Evolutionary conservation across 2,797 vertebrate genomes (phyloP).

Genomic region (Orestias chungarensis): DNA sequence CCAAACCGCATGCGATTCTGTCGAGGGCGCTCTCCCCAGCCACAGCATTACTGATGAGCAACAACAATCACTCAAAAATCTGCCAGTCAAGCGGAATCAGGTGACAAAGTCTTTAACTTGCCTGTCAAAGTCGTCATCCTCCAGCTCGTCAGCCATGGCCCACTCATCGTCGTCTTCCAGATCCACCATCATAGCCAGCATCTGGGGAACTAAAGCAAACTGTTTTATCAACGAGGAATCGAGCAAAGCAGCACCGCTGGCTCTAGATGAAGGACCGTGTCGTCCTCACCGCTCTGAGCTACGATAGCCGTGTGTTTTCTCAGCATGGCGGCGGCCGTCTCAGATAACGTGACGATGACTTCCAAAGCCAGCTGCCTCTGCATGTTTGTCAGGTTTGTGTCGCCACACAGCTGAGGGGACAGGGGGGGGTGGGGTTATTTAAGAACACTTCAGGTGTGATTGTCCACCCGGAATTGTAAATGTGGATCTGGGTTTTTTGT

Average conservation of each 20-base stretch:
- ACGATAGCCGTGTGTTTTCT: slow-evolving; percentile 94
- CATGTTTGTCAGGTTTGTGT: slow-evolving; percentile 93
- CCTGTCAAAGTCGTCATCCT: slow-evolving; percentile 99
- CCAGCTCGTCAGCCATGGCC: slow-evolving; percentile 95
- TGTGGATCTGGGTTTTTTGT: fast-evolving
- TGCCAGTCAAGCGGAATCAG: no score
- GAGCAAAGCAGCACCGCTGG: not conserved
- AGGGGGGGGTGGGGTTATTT: not conserved
- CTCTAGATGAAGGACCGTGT: fast-evolving
- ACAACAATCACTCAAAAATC: not conserved
- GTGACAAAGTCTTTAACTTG: no score
- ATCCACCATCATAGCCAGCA: slow-evolving; percentile 99
- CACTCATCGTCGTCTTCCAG: slow-evolving; percentile 97
- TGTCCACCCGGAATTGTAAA: no score
- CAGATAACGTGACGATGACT: slow-evolving; percentile 96
- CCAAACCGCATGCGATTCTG: slow-evolving; percentile 96
- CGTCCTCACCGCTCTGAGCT: slow-evolving; percentile 91
- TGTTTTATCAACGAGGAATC: not conserved
- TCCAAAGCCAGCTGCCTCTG: slow-evolving; percentile 95
- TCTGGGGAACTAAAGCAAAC: slow-evolving; percentile 89
- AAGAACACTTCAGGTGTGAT: not conserved
- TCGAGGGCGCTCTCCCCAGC: slow-evolving; percentile 97
- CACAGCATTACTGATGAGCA: slow-evolving; percentile 86
- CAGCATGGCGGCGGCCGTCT: slow-evolving; percentile 97
- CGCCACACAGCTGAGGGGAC: slow-evolving; percentile 87